These are phyloP conservation scores for Actenoides hombroni DNA, from an alignment of 2,113 vertebrate species.

Conservation along the genomic window DNA sequence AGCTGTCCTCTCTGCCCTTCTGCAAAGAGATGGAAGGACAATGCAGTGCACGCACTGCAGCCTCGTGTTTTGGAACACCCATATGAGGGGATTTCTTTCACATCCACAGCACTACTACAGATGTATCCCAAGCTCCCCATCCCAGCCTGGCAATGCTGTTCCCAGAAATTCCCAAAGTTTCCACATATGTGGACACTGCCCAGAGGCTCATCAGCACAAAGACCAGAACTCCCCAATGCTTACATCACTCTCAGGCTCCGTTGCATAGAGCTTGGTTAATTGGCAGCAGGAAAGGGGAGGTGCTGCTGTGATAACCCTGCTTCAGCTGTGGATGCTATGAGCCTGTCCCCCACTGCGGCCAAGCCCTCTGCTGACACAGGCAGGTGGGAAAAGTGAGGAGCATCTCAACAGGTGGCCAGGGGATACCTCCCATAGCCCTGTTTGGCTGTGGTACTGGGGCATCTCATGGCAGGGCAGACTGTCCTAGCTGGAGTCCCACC, in stretches of 20 bases:
- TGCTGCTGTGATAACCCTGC: neutral
- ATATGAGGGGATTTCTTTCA: neutral
- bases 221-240: rapidly evolving
- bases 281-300: neutral
- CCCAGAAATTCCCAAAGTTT: neutral
- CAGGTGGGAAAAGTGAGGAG: neutral
- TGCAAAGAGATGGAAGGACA: neutral
- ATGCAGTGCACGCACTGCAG: neutral
- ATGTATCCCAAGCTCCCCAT: rapidly evolving
- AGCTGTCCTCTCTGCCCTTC: constrained; percentile 37
- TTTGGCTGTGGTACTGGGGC: neutral
- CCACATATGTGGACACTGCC: rapidly evolving
- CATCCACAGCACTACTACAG: too few species aligned
- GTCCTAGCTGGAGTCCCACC: neutral
- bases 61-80: rapidly evolving
- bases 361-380: neutral
- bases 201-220: neutral
- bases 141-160: neutral
- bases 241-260: rapidly evolving
- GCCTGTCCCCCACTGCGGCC: rapidly evolving
- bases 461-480: neutral
- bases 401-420: rapidly evolving
- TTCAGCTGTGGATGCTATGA: rapidly evolving
- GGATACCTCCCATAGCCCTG: neutral
- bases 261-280: neutral